Evolutionary conservation across 1,140 invertebrate species (phyloP).

Genomic region (Drosophila suzukii): DNA sequence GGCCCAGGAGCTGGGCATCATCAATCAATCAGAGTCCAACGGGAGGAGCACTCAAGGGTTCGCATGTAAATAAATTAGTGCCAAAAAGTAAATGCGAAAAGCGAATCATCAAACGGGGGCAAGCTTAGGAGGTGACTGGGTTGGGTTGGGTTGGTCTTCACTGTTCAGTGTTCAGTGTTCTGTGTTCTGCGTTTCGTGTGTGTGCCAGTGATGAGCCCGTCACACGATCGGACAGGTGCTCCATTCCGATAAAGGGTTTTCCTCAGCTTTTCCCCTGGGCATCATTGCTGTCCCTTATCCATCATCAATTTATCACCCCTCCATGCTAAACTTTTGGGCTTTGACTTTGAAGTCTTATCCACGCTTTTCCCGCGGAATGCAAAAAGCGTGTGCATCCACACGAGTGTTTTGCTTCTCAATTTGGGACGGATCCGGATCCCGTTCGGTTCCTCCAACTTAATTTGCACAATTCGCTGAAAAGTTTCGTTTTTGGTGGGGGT

Average conservation of each 20-base stretch:
- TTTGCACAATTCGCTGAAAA: slow-evolving; percentile 56
- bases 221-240: slow-evolving; percentile 11
- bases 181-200: neutral
- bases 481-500: neutral
- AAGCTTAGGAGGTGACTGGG: neutral
- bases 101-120: slow-evolving; percentile 10
- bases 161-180: too few relatives aligned
- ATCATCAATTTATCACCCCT: slow-evolving; percentile 25
- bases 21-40: slow-evolving; percentile 71
- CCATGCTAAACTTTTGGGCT: slow-evolving; percentile 13
- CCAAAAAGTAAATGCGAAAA: slow-evolving; percentile 59
- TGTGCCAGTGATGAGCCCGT: neutral
- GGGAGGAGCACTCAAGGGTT: slow-evolving; percentile 56
- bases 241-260: slow-evolving; percentile 10
- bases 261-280: neutral
- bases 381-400: neutral
- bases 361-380: slow-evolving; percentile 3
- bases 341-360: slow-evolving; percentile 41
- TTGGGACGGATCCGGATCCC: slow-evolving; percentile 6
- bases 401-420: slow-evolving; percentile 16
- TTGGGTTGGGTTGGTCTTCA: too few relatives aligned
- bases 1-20: slow-evolving; percentile 42
- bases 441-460: slow-evolving; percentile 44
- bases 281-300: slow-evolving; percentile 22
- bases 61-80: slow-evolving; percentile 69